Base-by-base conservation (phyloP, 2,888 invertebrate species). In the Ceramica pisi region DNA sequence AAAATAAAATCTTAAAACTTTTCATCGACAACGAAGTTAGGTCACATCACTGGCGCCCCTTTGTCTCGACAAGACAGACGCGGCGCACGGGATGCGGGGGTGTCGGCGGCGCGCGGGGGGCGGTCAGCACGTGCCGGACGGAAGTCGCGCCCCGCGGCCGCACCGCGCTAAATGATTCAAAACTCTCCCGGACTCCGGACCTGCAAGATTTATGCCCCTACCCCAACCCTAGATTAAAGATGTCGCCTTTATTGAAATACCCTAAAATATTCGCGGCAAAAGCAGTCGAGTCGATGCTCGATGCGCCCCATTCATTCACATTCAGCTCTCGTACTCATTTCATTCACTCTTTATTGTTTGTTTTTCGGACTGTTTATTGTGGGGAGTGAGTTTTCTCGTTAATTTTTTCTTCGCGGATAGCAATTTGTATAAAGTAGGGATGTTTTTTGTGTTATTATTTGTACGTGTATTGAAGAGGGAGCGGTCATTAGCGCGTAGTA, bases 61-160 rank as follows among this genome's bases (percentile, higher is more conserved):
- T 96, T 96, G 96, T 96, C 96, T 96, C 95, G 95, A 93, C 94
- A 96, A 96, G 96, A 96, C 95, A 95, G 95, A 94, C 95, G 94
- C 93, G 92, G 89, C 88, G 85, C 89, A 90, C 89, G 86, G 86
- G 75, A 76, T 59, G 89, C 74, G 85, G 85, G 83, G 85, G 84
- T 69, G 84, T 63, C 78, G 57, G 83, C 14, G 83, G 79, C 80
- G 80, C 82, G 84, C 80, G 83, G 80, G 88, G 88, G 87, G 88
- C 84, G 87, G 87, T 86, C 84, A 90, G 93, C 94, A 94, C 94
- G 95, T 94, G 95, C 94, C 95, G 95, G 94, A 95, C 95, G 95
- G 95, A 95, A 95, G 94, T 94, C 94, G 94, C 94, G 92, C 93
- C 88, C 91, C 91, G 91, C 91, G 90, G 88, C 90, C 89, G 88